A percentile compares a stretch with the other conserved stretches of the same genome.
phyloP scores from a whole-genome alignment of 2,797 vertebrate genomes.

The Denticeps clupeoides region DNA sequence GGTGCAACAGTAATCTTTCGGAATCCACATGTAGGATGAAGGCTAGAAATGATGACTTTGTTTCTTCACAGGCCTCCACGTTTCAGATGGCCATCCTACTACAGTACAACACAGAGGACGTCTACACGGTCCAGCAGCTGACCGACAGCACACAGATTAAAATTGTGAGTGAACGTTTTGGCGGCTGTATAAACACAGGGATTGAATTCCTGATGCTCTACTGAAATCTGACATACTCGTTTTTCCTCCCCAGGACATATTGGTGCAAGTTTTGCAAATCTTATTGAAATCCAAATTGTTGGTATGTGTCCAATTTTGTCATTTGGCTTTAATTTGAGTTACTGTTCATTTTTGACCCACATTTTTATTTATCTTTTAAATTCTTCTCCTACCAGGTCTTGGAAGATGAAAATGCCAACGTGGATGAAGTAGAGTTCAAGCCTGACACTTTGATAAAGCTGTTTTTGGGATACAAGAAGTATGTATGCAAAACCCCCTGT shows the following conservation, averaged over 20 bases:
- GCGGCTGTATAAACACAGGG: no score
- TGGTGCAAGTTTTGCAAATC: slow-evolving; percentile 96
- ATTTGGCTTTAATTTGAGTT: neutral
- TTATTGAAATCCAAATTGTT: slow-evolving; percentile 91
- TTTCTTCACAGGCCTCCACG: slow-evolving; percentile 63
- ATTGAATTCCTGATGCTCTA: no score
- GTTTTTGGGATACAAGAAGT: slow-evolving; percentile 98
- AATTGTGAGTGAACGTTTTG: slow-evolving; percentile 72
- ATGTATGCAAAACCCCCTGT: slow-evolving; percentile 35
- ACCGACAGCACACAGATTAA: slow-evolving; percentile 98
- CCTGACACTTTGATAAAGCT: slow-evolving; percentile 95
- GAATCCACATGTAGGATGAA: no score
- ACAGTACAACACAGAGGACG: slow-evolving; percentile 79
- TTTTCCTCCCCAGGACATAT: slow-evolving; percentile 72
- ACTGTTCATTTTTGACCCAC: no score
- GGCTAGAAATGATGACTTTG: neutral
- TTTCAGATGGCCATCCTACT: slow-evolving; percentile 86
- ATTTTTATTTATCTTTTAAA: neutral
- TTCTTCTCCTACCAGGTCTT: slow-evolving; percentile 67
- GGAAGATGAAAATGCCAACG: slow-evolving; percentile 96
- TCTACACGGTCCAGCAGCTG: slow-evolving; percentile 89
- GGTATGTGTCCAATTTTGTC: slow-evolving; percentile 62
- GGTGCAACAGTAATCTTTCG: no score
- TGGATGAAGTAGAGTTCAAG: slow-evolving; percentile 93
- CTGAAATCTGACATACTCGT: no score